Evolutionary conservation across 2,797 vertebrate species (phyloP), one percentile per base, ranked within the genome.

Genomic region (Enteromius radiatus): DNA sequence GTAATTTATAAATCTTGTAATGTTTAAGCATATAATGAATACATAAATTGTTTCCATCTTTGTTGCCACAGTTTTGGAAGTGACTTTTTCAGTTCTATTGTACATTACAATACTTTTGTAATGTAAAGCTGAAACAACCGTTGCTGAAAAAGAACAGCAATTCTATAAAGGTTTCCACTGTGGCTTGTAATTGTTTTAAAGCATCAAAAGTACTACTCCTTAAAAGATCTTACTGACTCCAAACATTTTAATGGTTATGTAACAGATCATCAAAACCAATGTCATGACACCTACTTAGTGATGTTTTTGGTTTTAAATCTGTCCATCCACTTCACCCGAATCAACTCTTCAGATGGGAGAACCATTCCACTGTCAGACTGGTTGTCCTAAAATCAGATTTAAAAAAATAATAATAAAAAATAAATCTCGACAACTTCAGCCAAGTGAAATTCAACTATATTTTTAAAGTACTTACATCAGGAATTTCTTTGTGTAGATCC

Each of bases 341-440:
- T 95, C 87, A 96, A 91, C 88, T 97, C 93, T 80, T 97, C 96
- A 3, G 95, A 96, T 0, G 94, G 93, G 28, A 97, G 90, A 68
- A 97, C 94, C 91, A 96, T 94, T 76, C 96, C 93, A 1, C 95
- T 95, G 89, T 97, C 96, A 21, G 93, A 89, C 88, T 93, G 96
- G 80, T 95, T 95, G 65, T 95, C 96, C 97, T 98, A 90, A 79
- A 85, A 64, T 85, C 84, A n/a, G 87, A 59, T 52, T 81, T 3
- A 71, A 83, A 56, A 26, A 21, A 87, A 59, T 54, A 84, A 5
- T 45, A 83, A 7, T 54, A 84, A 5, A 52, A 83, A 7, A 19
- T 36, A 3, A 63, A 45, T 52, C n/a, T 47, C 21, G 1, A 33
- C 4, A 43, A 3, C 52, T 69, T 69, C 19, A 21, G 6, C 11